Evolutionary conservation across 1,140 invertebrate species (phyloP), one percentile per base, ranked within the genome.

Genomic region (Diabrotica undecimpunctata): DNA sequence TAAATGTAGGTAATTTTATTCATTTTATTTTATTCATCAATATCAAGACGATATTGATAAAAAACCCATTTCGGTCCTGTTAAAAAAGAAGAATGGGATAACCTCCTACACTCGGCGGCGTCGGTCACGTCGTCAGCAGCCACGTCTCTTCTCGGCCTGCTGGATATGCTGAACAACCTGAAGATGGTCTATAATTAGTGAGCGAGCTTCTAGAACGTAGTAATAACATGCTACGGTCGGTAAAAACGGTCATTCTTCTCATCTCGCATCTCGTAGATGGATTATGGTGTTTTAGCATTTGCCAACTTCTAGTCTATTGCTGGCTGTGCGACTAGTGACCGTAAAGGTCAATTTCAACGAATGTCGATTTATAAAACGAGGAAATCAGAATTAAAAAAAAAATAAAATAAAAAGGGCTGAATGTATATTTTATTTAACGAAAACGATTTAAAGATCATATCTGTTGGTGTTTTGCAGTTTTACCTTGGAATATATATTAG

Each of bases 151-250:
- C 41, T 46, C 41, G 41, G 41, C 41, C 41, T 46, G 41, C 41
- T 46, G 41, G 41, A 46, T 46, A 46, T 46, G n/a, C 41, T 46
- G 41, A 46, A 46, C 8, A 46, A 46, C 41, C 41, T 46, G 41
- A 46, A 46, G n/a, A 46, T 46, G n/a, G 41, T 46, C 41, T 46
- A 46, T 46, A 46, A 46, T 46, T 46, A 46, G 41, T 46, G 41
- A 46, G 41, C 41, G n/a, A 46, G 41, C 41, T 46, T 46, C 41
- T 46, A 46, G 41, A 46, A 46, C 41, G n/a, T n/a, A 46, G 41
- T 46, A 46, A 46, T 46, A 8, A 46, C 6, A 46, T 46, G 8
- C 41, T n/a, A 46, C 41, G 41, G 41, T 46, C 8, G 41, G n/a
- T 46, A 46, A 46, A 46, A 46, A 46, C 41, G 41, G 41, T 46